These are phyloP conservation scores for Xiphias gladius DNA, from an alignment of 2,113 vertebrate genomes.

Conservation along the genomic window DNA sequence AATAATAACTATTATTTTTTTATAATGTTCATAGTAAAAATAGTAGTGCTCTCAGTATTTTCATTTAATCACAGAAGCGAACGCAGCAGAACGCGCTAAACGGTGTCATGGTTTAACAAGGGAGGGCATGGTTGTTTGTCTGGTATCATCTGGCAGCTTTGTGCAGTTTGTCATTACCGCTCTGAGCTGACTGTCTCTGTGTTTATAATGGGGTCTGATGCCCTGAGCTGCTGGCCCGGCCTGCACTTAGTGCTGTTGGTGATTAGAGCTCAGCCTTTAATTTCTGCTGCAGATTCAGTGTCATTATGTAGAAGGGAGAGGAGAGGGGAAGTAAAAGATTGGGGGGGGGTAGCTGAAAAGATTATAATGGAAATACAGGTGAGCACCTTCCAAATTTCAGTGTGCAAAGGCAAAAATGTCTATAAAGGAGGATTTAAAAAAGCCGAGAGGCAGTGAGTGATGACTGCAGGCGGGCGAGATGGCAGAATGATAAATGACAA, in stretches of 20 bases:
- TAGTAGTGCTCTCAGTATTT: conserved; percentile 12
- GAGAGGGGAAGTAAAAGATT: background rate
- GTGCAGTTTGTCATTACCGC: conserved; percentile 44
- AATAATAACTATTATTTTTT: conserved; percentile 21
- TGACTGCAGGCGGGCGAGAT: conserved; percentile 9
- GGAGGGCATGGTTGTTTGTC: conserved; percentile 9
- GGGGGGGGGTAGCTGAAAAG: too few species aligned
- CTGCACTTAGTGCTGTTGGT: conserved; percentile 32
- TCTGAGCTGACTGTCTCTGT: conserved; percentile 24
- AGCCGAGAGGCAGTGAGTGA: conserved; percentile 3
- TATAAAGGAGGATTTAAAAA: background rate
- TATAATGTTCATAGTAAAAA: background rate
- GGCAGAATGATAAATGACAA: conserved; percentile 22
- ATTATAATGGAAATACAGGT: background rate
- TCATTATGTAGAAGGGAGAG: background rate
- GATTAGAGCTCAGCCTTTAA: conserved; percentile 45
- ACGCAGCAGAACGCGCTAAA: conserved; percentile 2
- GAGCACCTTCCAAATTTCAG: background rate
- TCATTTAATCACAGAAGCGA: conserved; percentile 25
- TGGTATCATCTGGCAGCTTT: conserved; percentile 29
- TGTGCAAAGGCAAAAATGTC: background rate
- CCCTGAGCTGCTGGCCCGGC: conserved; percentile 13
- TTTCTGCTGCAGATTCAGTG: conserved; percentile 36
- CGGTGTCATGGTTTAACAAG: conserved; percentile 34
- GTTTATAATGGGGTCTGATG: conserved; percentile 53